Evolutionary conservation across 92 coral and sea anemone species (phyloP), one percentile per base, ranked within the genome.

Genomic region (Epizoanthus ramosus): DNA sequence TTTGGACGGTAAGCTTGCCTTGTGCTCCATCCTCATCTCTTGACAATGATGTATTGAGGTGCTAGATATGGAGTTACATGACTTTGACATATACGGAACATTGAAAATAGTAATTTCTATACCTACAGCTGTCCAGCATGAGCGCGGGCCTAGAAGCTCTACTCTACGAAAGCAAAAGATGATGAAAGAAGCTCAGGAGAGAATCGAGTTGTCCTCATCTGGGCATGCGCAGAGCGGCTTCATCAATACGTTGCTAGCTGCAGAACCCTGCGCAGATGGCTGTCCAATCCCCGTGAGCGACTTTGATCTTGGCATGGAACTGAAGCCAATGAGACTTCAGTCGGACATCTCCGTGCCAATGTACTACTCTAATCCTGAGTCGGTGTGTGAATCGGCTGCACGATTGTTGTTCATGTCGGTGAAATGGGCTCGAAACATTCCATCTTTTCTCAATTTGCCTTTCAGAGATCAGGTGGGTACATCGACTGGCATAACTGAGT

Each of bases 61-160:
- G 2, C 31, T 28, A 28, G 2, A 28, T 28, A 28, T 28, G 1
- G 3, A 0, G 43, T 37, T 37, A 37, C 43, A 37, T 37, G 43
- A 37, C 43, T 37, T 12, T 12, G 41, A 64, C 3, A 13, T 18
- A 10, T 9, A 50, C 3, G 54, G 19, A 65, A 65, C 37, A 65
- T 0, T 14, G 24, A 5, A 35, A 25, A 16, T 1, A 65, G 39
- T 13, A 7, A 69, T 28, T 79, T 70, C 43, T 65, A 68, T 17
- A 53, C 23, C 24, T 64, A 35, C 92, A 96, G 99, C 99, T 87
- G 99, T 96, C 47, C 99, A 96, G 63, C 99, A 96, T 74, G 99
- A 96, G 66, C 99, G 99, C 80, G 99, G 99, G 83, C 99, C 99
- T 35, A 84, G 99, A 73, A 96, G 94, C 90, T 94, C 98, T 15